phyloP scores from a whole-genome alignment of 2,113 vertebrate genomes.

The Elephantulus edwardii region DNA sequence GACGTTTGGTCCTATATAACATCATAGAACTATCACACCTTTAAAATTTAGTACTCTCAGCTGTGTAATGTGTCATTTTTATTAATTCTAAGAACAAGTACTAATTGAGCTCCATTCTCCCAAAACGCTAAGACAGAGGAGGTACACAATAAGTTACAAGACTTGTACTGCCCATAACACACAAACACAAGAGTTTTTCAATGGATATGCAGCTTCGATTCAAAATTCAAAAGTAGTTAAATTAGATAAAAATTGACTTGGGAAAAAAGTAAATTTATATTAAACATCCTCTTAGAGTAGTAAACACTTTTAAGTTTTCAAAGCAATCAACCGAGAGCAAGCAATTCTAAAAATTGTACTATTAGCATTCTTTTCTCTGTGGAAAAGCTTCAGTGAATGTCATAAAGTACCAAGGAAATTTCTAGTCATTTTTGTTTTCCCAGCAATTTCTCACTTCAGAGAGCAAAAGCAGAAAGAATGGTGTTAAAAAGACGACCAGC shows the following conservation, averaged over 20 bases:
- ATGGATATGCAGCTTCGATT: not conserved
- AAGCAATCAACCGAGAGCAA: not conserved
- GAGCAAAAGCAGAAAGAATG: too few species aligned
- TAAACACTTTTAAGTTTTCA: not conserved
- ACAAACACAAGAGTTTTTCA: not conserved
- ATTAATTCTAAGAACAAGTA: not conserved
- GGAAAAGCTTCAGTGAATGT: not conserved
- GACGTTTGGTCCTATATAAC: not conserved
- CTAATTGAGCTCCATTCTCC: not conserved
- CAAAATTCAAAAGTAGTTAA: not conserved
- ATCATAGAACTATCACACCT: too few species aligned
- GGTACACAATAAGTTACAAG: not conserved
- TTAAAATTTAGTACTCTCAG: not conserved
- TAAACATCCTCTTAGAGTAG: not conserved
- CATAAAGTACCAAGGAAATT: not conserved
- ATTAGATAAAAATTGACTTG: not conserved
- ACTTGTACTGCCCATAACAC: slow-evolving; percentile 1
- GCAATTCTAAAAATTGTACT: slow-evolving; percentile 1
- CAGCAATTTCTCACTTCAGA: not conserved
- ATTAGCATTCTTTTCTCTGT: not conserved
- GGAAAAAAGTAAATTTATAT: slow-evolving; percentile 15
- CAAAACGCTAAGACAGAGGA: not conserved
- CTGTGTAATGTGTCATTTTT: not conserved
- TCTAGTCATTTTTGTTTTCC: slow-evolving; percentile 27
- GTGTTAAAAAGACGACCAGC: too few species aligned